Evolutionary conservation across 2,888 invertebrate species (phyloP).

Genomic region (Zygaena filipendulae): DNA sequence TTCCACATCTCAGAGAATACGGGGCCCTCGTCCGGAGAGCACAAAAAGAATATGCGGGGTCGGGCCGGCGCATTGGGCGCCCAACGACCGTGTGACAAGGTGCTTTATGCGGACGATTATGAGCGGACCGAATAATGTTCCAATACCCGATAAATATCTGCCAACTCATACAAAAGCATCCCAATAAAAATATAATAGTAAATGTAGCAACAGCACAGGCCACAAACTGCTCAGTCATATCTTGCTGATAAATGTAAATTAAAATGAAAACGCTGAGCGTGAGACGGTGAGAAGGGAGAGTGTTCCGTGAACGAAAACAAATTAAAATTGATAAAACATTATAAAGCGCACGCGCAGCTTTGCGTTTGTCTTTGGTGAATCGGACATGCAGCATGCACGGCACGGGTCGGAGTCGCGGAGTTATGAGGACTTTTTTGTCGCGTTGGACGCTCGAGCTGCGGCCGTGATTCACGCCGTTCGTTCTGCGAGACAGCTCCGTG

Average conservation of each 20-base stretch:
- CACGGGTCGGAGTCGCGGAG: slow-evolving; percentile 13
- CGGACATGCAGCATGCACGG: slow-evolving; percentile 19
- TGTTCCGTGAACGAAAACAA: slow-evolving; percentile 33
- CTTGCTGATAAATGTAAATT: slow-evolving; percentile 55
- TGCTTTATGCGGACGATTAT: slow-evolving; percentile 67
- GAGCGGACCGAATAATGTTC: slow-evolving; percentile 65
- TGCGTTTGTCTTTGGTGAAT: slow-evolving; percentile 23
- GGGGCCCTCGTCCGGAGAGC: slow-evolving; percentile 42
- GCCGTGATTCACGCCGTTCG: slow-evolving; percentile 21
- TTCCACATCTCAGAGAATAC: slow-evolving; percentile 65
- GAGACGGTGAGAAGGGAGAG: slow-evolving; percentile 29
- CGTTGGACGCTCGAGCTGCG: slow-evolving; percentile 10
- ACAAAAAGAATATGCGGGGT: slow-evolving; percentile 62
- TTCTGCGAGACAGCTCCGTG: too few species aligned
- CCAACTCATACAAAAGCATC: slow-evolving; percentile 68
- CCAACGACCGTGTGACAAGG: slow-evolving; percentile 68
- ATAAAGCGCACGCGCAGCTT: slow-evolving; percentile 27
- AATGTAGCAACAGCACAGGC: slow-evolving; percentile 61
- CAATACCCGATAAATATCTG: slow-evolving; percentile 68
- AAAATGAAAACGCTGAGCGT: slow-evolving; percentile 42
- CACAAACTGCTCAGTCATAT: slow-evolving; percentile 63
- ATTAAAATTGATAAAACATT: slow-evolving; percentile 39
- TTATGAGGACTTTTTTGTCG: slow-evolving; percentile 24
- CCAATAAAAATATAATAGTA: slow-evolving; percentile 68
- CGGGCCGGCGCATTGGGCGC: slow-evolving; percentile 53